Conservation (phyloP, 2,888 invertebrate species). For the Dusona sp. region DNA sequence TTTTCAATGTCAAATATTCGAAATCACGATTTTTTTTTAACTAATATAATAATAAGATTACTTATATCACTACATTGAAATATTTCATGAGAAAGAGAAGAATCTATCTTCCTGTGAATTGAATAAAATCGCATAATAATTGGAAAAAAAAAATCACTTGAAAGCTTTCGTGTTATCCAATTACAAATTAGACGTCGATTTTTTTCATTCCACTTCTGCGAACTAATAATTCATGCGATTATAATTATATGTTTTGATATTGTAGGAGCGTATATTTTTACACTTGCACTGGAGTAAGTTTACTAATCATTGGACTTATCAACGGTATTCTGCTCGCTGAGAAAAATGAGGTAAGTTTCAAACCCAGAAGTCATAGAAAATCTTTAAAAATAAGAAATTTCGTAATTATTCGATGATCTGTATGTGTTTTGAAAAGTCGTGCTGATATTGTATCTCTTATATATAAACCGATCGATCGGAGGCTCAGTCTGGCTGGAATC, state of each 20-base stretch:
- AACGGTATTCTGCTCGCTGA: conserved; percentile 84
- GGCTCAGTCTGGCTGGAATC: conserved; percentile 73
- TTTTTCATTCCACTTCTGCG: background rate
- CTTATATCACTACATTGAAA: too few relatives aligned
- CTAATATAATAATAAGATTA: too few relatives aligned
- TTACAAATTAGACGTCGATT: background rate
- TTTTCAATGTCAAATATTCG: too few relatives aligned
- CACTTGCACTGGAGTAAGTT: conserved; percentile 80
- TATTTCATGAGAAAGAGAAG: too few relatives aligned
- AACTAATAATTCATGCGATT: background rate
- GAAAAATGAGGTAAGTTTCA: conserved; percentile 82
- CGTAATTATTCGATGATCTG: background rate
- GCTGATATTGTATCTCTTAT: conserved; percentile 3
- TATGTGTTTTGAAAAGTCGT: background rate
- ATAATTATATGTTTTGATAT: conserved; percentile 48
- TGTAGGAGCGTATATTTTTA: conserved; percentile 82
- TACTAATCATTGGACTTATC: conserved; percentile 79
- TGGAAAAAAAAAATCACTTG: background rate
- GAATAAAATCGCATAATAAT: too few relatives aligned
- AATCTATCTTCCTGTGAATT: too few relatives aligned
- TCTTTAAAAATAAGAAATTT: background rate
- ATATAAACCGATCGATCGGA: conserved; percentile 65
- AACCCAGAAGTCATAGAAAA: background rate
- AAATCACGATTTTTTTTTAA: too few relatives aligned
- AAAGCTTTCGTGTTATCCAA: background rate